These are phyloP conservation scores for Petroica traversi DNA, from an alignment of 2,113 vertebrate species.

Conservation along the genomic window DNA sequence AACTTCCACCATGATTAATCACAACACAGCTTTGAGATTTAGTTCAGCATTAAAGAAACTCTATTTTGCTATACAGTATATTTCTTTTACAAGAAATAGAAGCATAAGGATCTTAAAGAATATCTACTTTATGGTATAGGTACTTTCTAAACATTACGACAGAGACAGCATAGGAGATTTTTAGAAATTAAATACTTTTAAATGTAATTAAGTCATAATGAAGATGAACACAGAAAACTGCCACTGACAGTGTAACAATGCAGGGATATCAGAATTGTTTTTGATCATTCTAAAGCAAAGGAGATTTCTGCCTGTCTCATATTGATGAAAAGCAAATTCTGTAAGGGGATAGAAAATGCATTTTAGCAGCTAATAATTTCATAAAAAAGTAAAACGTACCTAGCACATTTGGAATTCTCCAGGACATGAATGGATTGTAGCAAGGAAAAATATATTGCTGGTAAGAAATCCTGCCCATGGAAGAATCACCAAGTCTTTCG, in stretches of 20 bases:
- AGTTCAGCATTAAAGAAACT: not conserved
- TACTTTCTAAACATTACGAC: conserved; percentile 44
- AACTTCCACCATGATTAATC: not conserved
- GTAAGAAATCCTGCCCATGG: not conserved
- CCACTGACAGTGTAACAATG: conserved; percentile 18
- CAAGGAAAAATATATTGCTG: not conserved
- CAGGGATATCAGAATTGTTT: not conserved
- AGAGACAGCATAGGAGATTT: not conserved
- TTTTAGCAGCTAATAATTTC: not conserved
- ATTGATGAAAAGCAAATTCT: not conserved
- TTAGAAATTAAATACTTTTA: conserved; percentile 21
- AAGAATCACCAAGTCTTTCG: not conserved
- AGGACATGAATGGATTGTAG: not conserved
- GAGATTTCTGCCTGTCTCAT: not conserved
- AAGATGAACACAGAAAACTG: not conserved
- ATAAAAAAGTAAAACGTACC: not conserved
- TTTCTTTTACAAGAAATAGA: not conserved
- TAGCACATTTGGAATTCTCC: not conserved
- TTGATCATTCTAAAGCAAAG: not conserved
- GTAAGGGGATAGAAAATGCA: not conserved
- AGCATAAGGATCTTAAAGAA: not conserved
- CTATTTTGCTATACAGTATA: not conserved
- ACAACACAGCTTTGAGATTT: not conserved
- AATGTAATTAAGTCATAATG: conserved; percentile 10
- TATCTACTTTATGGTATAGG: not conserved